phyloP scores from a whole-genome alignment of 2,113 vertebrate genomes.

The Taurulus bubalis region DNA sequence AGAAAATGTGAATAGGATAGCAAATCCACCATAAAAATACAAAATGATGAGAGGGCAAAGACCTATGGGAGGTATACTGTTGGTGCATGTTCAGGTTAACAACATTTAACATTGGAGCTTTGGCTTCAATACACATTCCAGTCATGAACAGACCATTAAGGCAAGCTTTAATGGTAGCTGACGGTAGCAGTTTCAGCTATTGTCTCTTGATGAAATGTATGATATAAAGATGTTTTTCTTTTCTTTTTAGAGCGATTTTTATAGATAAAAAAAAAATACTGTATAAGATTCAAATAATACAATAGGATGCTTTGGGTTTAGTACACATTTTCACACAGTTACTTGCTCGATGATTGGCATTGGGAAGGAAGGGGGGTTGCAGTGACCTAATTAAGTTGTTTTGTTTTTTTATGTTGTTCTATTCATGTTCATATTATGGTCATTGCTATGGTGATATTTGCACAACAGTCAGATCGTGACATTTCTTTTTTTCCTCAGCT shows the following conservation, averaged over 20 bases:
- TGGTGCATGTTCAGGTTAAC: conserved; percentile 7
- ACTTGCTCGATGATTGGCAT: background rate
- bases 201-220: conserved; percentile 1
- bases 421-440: background rate
- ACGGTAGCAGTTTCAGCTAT: conserved; percentile 6
- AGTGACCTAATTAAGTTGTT: background rate
- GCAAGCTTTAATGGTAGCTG: conserved; percentile 3
- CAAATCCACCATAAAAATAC: conserved; percentile 1
- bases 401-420: background rate
- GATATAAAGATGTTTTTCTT: background rate
- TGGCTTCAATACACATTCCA: conserved; percentile 21
- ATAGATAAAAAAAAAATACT: background rate
- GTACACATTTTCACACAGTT: background rate
- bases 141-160: conserved; percentile 31
- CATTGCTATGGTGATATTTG: background rate
- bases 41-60: background rate
- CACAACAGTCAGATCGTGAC: too few species aligned
- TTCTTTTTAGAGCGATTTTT: background rate
- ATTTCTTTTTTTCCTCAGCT: background rate
- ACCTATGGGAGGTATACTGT: background rate
- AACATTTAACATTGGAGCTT: conserved; percentile 34
- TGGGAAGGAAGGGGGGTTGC: background rate
- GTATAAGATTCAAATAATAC: background rate
- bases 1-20: conserved; percentile 3
- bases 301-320: background rate